Conservation (phyloP, 2,113 vertebrate species). For the Pseudopipra pipra region DNA sequence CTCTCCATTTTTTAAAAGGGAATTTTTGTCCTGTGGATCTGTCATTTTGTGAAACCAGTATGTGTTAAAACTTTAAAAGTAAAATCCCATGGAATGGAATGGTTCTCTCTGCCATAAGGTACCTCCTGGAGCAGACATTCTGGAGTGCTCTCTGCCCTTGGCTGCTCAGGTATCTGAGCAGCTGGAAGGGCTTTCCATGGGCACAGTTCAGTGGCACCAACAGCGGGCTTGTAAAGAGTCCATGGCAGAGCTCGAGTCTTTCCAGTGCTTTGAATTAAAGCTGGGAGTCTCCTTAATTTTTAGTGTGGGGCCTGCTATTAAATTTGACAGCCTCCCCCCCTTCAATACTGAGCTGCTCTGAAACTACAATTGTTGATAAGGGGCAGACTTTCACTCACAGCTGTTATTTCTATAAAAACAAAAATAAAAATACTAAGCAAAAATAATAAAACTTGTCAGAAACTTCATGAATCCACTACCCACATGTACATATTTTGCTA, state of each 20-base stretch:
- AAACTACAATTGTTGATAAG: not conserved
- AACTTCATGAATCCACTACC: not conserved
- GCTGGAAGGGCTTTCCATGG: not conserved
- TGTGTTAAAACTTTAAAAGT: not conserved
- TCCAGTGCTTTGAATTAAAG: not conserved
- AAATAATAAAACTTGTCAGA: not conserved
- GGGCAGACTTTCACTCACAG: not conserved
- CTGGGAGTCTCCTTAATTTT: not conserved
- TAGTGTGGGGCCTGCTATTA: not conserved
- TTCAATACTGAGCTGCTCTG: not conserved
- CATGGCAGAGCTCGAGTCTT: not conserved
- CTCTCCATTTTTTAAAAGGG: not conserved
- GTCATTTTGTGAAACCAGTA: not conserved
- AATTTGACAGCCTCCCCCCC: not conserved
- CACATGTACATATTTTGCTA: not conserved
- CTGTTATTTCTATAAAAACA: not conserved
- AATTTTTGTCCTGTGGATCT: not conserved
- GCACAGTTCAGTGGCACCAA: not conserved
- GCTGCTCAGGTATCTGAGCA: not conserved
- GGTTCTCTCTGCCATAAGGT: not conserved
- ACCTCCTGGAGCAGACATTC: not conserved
- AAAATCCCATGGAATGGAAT: not conserved
- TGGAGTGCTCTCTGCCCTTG: not conserved
- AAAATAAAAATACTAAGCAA: not conserved
- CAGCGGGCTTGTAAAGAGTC: not conserved